A percentile compares a stretch with the other conserved stretches of the same genome.
phyloP scores from a whole-genome alignment of 2,888 invertebrate genomes.

The Cataglyphis cursor region DNA sequence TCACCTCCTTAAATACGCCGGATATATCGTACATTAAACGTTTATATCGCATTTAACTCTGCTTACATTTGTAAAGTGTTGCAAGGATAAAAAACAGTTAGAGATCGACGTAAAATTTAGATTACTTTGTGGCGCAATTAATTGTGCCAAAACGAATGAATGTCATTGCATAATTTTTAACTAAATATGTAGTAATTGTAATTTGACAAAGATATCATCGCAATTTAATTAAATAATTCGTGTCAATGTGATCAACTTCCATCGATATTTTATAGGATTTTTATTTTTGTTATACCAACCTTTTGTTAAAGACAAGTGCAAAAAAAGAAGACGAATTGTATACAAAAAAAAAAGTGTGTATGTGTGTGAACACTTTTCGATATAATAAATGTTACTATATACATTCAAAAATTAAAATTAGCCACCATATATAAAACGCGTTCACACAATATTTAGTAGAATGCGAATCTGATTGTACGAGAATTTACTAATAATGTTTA shows the following conservation, averaged over 20 bases:
- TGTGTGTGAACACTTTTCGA: background rate
- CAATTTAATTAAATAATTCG: conserved; percentile 6
- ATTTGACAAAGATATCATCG: background rate
- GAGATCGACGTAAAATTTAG: background rate
- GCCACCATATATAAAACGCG: background rate
- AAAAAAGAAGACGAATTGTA: background rate
- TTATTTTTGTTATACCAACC: background rate
- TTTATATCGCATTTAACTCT: conserved; percentile 29
- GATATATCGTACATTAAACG: conserved; percentile 16
- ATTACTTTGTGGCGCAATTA: conserved; percentile 11
- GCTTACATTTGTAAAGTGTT: conserved; percentile 17
- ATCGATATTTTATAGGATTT: background rate
- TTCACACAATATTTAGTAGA: background rate
- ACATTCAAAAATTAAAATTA: conserved; percentile 21
- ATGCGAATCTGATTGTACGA: conserved; percentile 10
- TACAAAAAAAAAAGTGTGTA: background rate
- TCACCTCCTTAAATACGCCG: conserved; percentile 2
- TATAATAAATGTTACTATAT: conserved; percentile 26
- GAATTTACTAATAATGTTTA: conserved; percentile 8
- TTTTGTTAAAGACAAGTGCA: background rate
- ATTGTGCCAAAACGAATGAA: conserved; percentile 28
- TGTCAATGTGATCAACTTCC: background rate
- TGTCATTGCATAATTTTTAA: conserved; percentile 3
- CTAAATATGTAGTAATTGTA: conserved; percentile 15
- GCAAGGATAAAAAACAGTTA: conserved; percentile 15